These are phyloP conservation scores for Zenarchopterus dispar DNA, from an alignment of 2,797 vertebrate species.

Conservation along the genomic window DNA sequence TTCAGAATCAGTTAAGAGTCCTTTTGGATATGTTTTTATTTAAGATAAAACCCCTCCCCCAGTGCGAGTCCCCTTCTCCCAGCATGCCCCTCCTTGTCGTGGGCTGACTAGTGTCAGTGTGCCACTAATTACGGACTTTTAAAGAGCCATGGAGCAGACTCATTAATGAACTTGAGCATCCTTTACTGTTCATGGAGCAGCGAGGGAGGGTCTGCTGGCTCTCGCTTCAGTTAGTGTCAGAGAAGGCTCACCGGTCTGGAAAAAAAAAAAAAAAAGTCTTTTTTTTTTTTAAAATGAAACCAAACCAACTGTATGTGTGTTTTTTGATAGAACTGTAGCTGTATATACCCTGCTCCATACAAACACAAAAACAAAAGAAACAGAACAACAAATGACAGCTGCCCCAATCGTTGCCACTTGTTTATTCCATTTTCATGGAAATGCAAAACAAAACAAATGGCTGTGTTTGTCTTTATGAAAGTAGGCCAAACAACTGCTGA, in stretches of 20 bases:
- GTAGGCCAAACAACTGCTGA: slow-evolving; percentile 84
- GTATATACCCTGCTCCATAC: not conserved
- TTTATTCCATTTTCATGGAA: slow-evolving; percentile 82
- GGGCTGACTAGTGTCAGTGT: slow-evolving; percentile 65
- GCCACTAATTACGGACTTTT: slow-evolving; percentile 83
- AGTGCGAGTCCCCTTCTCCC: slow-evolving; percentile 29
- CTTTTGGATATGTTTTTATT: slow-evolving; percentile 19
- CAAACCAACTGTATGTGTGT: too few relatives aligned
- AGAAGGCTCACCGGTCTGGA: slow-evolving; percentile 40
- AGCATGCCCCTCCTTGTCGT: slow-evolving; percentile 34
- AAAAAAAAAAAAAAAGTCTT: not conserved
- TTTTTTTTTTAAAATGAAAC: not conserved
- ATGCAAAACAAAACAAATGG: slow-evolving; percentile 80
- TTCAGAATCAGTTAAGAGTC: slow-evolving; percentile 24
- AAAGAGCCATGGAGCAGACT: slow-evolving; percentile 71
- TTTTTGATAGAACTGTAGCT: too few relatives aligned
- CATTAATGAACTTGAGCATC: slow-evolving; percentile 80
- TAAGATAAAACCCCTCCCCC: slow-evolving; percentile 36
- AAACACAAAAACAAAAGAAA: not conserved
- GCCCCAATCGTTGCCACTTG: slow-evolving; percentile 41
- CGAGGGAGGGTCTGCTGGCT: slow-evolving; percentile 41
- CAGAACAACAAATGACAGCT: slow-evolving; percentile 28
- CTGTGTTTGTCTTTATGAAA: slow-evolving; percentile 81
- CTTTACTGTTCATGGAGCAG: slow-evolving; percentile 63
- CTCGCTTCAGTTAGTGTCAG: slow-evolving; percentile 48